Conservation (phyloP, 2,113 vertebrate genomes). For the Pelobates fuscus region DNA sequence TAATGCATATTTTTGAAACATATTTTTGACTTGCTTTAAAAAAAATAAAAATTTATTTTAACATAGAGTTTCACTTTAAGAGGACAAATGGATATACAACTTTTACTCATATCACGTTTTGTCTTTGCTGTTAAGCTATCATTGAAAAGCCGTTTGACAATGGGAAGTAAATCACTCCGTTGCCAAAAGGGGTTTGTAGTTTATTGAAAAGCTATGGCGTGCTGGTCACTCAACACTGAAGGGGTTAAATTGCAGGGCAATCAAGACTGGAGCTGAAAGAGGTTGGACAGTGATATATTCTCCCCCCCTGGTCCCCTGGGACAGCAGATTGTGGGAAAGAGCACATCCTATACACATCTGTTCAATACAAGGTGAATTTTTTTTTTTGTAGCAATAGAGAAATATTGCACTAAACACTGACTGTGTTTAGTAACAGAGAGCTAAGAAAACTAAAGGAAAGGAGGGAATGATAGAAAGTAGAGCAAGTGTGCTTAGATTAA, state of each 20-base stretch:
- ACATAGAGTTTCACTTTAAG: too few relatives aligned
- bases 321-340: slow-evolving; percentile 35
- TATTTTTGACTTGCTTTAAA: too few relatives aligned
- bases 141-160: neutral
- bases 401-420: neutral
- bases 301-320: slow-evolving; percentile 23
- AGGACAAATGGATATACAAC: neutral
- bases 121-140: neutral
- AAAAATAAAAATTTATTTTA: too few relatives aligned
- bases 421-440: neutral
- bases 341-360: slow-evolving; percentile 30
- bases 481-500: too few relatives aligned
- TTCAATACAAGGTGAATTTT: slow-evolving; percentile 20
- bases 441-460: too few relatives aligned
- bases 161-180: neutral
- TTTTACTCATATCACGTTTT: neutral
- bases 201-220: slow-evolving; percentile 1
- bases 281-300: slow-evolving; percentile 34
- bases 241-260: slow-evolving; percentile 34
- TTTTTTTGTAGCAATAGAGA: neutral
- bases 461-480: too few relatives aligned
- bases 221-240: slow-evolving; percentile 15
- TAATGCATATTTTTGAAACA: too few relatives aligned
- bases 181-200: slow-evolving; percentile 4
- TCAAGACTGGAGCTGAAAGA: slow-evolving; percentile 30